phyloP scores from a whole-genome alignment of 2,888 invertebrate genomes.

The Chaitophorus viminalis region DNA sequence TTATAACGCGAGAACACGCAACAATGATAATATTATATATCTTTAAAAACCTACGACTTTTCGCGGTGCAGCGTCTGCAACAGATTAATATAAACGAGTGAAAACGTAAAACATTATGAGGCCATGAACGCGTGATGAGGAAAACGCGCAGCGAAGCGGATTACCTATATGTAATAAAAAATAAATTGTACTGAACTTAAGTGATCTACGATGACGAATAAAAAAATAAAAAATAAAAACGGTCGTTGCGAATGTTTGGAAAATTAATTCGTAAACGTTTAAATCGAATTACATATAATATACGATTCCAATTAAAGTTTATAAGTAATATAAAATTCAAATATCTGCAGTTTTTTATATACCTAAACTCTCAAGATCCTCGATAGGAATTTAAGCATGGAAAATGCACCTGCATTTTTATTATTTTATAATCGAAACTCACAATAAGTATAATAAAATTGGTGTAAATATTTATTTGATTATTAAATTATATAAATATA shows the following conservation, averaged over 20 bases:
- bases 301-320: background rate
- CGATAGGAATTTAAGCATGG: background rate
- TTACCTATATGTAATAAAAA: slow-evolving; percentile 5
- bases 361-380: background rate
- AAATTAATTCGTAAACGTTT: slow-evolving; percentile 39
- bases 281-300: background rate
- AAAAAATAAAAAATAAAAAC: slow-evolving; percentile 12
- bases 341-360: background rate
- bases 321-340: slow-evolving; percentile 32
- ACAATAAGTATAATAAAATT: too few relatives aligned
- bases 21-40: too few relatives aligned
- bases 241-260: background rate
- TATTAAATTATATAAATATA: too few relatives aligned
- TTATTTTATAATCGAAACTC: background rate
- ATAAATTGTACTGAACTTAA: slow-evolving; percentile 23
- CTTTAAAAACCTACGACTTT: too few relatives aligned
- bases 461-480: too few relatives aligned
- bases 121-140: background rate
- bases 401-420: background rate
- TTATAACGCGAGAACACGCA: too few relatives aligned
- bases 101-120: slow-evolving; percentile 11
- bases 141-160: background rate
- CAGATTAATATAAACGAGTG: background rate
- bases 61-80: background rate
- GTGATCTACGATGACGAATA: background rate